Evolutionary conservation across 1,140 invertebrate species (phyloP), one percentile per base, ranked within the genome.

Genomic region (Matsumurasca onukii): DNA sequence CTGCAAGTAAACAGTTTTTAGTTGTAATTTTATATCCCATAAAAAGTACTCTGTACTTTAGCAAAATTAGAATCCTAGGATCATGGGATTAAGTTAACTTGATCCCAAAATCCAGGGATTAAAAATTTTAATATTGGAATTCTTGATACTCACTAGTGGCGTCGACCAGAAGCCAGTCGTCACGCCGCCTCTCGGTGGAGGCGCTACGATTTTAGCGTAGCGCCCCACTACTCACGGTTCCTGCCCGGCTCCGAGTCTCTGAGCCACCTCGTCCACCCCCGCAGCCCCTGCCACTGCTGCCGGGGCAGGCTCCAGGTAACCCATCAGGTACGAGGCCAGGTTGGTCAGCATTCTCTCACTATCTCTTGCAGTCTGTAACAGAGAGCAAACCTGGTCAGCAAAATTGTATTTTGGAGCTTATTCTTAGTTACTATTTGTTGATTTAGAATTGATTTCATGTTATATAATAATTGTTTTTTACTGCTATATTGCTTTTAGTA

Each of bases 161-260:
- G 71, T 84, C 80, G 70, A 85, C 81, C 73, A 85, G 77, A 72
- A 85, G 80, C 84, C 84, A 85, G 70, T 83, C 84, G 67, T 84
- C 83, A 67, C 83, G 82, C 70, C 80, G 80, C 67, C 78, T 76
- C 71, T 80, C 79, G 71, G 78, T 74, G 70, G 78, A 9, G 9
- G 22, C 3, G 55, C 55, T 24, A n/a, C 55, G 55, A 27, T 3
- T 39, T n/a, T n/a, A n/a, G 49, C 49, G 49, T 45, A 69, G 72
- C 67, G 73, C 76, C 74, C 69, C 69, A 69, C 39, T 71, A 70
- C 51, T 63, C 22, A 25, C 51, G 59, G 29, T 15, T 59, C 3
- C 3, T 31, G 62, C 25, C 25, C n/a, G 62, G 31, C 55, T 12
- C 55, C 31, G 12, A 67, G 49, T 57, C 66, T 67, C 52, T 52